Conservation (phyloP, 2,113 vertebrate species). For the Fulica atra region DNA sequence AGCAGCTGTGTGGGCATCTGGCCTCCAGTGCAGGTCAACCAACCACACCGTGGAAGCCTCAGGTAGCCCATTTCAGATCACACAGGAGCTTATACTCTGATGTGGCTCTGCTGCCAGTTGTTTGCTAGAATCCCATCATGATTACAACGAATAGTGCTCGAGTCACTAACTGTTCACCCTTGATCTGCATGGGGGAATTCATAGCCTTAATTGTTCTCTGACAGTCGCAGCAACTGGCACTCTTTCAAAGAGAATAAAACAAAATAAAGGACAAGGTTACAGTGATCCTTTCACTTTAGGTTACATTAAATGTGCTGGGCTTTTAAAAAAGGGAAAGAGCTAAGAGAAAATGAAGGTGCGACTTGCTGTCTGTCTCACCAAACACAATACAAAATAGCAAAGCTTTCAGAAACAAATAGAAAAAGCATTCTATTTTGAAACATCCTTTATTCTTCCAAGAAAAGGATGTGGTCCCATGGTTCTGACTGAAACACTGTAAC, state of each 20-base stretch:
- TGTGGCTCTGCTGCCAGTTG: not conserved
- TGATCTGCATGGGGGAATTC: not conserved
- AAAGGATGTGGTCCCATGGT: not conserved
- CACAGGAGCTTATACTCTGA: not conserved
- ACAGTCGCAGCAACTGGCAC: not conserved
- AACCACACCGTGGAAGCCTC: not conserved
- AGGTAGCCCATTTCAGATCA: not conserved
- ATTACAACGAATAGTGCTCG: not conserved
- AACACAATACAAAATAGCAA: not conserved
- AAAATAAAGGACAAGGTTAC: not conserved
- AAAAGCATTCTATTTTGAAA: not conserved
- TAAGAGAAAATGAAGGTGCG: not conserved
- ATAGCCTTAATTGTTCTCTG: not conserved
- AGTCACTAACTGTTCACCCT: not conserved
- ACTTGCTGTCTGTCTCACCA: not conserved
- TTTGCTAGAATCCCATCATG: not conserved
- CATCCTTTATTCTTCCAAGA: not conserved
- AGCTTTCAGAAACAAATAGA: not conserved
- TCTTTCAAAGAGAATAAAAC: not conserved
- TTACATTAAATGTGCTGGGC: not conserved
- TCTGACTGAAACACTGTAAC: not conserved
- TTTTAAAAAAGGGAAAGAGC: not conserved
- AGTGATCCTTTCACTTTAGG: not conserved
- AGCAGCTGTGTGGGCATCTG: not conserved
- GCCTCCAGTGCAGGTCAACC: not conserved